phyloP scores from a whole-genome alignment of 2,113 vertebrate species.

The Pundamilia nyererei region DNA sequence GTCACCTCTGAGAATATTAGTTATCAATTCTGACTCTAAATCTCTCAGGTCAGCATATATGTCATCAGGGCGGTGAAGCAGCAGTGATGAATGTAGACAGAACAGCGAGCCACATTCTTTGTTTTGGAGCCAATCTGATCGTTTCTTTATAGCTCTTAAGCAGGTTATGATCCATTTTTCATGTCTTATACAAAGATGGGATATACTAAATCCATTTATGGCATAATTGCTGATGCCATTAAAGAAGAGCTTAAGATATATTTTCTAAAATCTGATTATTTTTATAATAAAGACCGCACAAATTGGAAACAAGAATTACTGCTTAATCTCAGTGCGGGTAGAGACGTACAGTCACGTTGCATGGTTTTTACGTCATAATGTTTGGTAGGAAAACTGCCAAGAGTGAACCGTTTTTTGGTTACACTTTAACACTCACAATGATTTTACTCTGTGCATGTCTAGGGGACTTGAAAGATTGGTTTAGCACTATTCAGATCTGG shows the following conservation, averaged over 20 bases:
- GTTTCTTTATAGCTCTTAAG: constrained; percentile 38
- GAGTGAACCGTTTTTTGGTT: neutral
- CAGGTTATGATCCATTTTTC: constrained; percentile 47
- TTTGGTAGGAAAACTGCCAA: neutral
- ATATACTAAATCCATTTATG: constrained; percentile 53
- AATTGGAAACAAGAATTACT: neutral
- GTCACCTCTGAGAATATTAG: constrained; percentile 53
- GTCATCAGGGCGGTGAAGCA: constrained; percentile 26
- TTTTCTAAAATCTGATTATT: constrained; percentile 47
- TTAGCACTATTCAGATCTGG: neutral
- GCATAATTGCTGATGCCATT: constrained; percentile 49
- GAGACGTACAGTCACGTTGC: neutral
- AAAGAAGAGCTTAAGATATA: constrained; percentile 49
- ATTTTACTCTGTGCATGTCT: neutral
- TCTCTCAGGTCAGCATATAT: constrained; percentile 56
- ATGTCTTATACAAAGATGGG: constrained; percentile 20
- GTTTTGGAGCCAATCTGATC: constrained; percentile 50
- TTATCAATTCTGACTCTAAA: constrained; percentile 57
- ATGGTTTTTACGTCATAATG: neutral
- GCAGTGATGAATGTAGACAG: constrained; percentile 40
- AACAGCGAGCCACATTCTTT: constrained; percentile 8
- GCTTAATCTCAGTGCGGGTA: neutral
- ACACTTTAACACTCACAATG: neutral
- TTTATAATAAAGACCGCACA: constrained; percentile 5
- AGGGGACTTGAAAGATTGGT: neutral